These are phyloP conservation scores for Mnemiopsis leidyi DNA, from an alignment of 37 sponge, comb jelly and placozoan genomes.

Conservation along the genomic window DNA sequence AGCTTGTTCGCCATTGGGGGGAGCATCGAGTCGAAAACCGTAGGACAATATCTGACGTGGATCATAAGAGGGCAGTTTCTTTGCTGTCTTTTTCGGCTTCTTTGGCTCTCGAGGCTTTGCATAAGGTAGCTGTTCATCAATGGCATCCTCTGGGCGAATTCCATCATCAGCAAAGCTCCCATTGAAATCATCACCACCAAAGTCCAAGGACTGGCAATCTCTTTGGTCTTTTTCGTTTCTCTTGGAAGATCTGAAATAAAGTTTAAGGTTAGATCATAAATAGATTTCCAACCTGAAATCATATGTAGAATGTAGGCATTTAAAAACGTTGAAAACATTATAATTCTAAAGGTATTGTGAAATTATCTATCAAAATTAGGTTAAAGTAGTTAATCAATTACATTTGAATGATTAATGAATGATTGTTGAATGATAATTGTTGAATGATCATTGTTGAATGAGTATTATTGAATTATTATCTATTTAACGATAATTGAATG, in stretches of 20 bases:
- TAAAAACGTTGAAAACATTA: no score
- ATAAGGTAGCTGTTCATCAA: conserved; percentile 12
- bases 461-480: no score
- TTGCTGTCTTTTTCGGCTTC: neutral
- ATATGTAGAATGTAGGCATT: no score
- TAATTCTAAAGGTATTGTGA: no score
- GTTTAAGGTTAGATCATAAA: neutral
- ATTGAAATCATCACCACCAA: neutral
- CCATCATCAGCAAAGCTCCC: neutral
- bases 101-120: neutral
- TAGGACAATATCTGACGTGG: conserved; percentile 56
- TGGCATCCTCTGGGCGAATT: conserved; percentile 61
- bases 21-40: conserved; percentile 47
- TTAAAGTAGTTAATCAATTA: no score
- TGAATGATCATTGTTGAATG: no score
- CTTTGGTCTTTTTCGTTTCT: neutral
- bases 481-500: no score
- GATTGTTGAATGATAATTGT: no score
- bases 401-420: no score
- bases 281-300: no score
- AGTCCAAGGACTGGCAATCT: neutral
- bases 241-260: conserved; percentile 10
- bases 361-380: no score
- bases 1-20: conserved; percentile 49
- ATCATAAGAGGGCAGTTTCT: conserved; percentile 43